These are phyloP conservation scores for Tachystola acroxantha DNA, from an alignment of 2,888 invertebrate genomes.

Conservation along the genomic window DNA sequence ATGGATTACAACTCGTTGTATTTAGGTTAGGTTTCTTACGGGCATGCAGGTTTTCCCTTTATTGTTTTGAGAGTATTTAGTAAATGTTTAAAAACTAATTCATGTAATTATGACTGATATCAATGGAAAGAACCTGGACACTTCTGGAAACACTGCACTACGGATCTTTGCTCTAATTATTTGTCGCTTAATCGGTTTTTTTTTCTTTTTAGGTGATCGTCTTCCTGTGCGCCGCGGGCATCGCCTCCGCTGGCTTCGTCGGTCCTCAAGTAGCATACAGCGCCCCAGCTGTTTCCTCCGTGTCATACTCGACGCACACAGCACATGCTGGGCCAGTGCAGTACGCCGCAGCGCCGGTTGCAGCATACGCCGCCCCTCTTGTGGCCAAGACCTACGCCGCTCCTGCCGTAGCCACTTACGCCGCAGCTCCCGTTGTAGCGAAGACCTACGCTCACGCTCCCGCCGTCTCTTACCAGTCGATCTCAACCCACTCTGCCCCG, in stretches of 20 bases:
- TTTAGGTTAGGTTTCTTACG: too few relatives aligned
- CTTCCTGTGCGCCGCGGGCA: slow-evolving; percentile 77
- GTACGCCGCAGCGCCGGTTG: slow-evolving; percentile 26
- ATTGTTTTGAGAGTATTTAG: too few relatives aligned
- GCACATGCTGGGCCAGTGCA: slow-evolving; percentile 21
- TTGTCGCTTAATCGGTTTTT: too few relatives aligned
- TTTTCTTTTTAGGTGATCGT: slow-evolving; percentile 69
- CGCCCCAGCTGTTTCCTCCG: slow-evolving; percentile 62
- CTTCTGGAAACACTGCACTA: too few relatives aligned
- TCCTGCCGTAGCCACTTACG: slow-evolving; percentile 41
- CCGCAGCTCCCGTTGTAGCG: slow-evolving; percentile 19
- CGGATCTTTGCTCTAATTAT: too few relatives aligned
- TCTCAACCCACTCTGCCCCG: slow-evolving; percentile 19
- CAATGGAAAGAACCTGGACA: too few relatives aligned
- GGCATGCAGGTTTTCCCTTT: too few relatives aligned
- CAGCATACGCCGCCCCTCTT: slow-evolving; percentile 24
- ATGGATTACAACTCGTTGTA: too few relatives aligned
- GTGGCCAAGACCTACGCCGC: slow-evolving; percentile 23
- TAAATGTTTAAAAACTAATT: too few relatives aligned
- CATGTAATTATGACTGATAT: too few relatives aligned
- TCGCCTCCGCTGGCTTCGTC: slow-evolving; percentile 77
- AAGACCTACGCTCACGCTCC: slow-evolving; percentile 15
- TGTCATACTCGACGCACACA: slow-evolving; percentile 25
- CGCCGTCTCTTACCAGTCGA: slow-evolving; percentile 15
- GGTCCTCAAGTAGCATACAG: slow-evolving; percentile 66